These are phyloP conservation scores for Philypnodon macrostomus DNA, from an alignment of 2,797 vertebrate species.

Conservation along the genomic window DNA sequence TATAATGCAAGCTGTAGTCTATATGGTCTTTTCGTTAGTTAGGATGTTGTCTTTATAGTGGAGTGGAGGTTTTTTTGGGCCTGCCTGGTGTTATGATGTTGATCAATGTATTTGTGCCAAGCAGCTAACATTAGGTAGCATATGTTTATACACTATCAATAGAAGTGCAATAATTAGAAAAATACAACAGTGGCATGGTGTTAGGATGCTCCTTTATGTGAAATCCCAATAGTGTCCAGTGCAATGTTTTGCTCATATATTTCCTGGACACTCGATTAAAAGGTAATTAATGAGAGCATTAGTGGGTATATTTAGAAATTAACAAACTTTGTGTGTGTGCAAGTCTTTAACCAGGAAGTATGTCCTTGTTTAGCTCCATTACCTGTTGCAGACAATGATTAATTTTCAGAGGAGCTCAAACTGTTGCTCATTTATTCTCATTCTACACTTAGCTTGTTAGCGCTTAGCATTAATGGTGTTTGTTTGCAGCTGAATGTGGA, in stretches of 20 bases:
- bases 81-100: conserved; percentile 30
- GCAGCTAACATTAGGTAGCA: conserved; percentile 50
- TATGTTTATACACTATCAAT: conserved; percentile 48
- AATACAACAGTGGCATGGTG: conserved; percentile 41
- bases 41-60: no score
- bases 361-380: conserved; percentile 30
- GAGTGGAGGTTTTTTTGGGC: neutral
- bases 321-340: conserved; percentile 30
- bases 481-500: conserved; percentile 89
- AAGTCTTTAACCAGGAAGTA: conserved; percentile 23
- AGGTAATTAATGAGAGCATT: conserved; percentile 62
- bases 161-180: conserved; percentile 42
- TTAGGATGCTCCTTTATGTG: conserved; percentile 50
- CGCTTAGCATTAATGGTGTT: conserved; percentile 20
- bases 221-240: conserved; percentile 37
- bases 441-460: conserved; percentile 1
- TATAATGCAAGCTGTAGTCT: no score
- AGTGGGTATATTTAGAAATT: conserved; percentile 33
- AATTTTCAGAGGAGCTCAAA: conserved; percentile 19
- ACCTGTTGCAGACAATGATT: conserved; percentile 24
- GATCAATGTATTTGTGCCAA: conserved; percentile 40
- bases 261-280: conserved; percentile 53
- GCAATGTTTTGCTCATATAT: conserved; percentile 22
- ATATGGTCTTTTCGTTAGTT: no score
- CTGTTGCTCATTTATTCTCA: conserved; percentile 26